Evolutionary conservation across 2,888 invertebrate genomes (phyloP).

Genomic region (Tinea pellionella): DNA sequence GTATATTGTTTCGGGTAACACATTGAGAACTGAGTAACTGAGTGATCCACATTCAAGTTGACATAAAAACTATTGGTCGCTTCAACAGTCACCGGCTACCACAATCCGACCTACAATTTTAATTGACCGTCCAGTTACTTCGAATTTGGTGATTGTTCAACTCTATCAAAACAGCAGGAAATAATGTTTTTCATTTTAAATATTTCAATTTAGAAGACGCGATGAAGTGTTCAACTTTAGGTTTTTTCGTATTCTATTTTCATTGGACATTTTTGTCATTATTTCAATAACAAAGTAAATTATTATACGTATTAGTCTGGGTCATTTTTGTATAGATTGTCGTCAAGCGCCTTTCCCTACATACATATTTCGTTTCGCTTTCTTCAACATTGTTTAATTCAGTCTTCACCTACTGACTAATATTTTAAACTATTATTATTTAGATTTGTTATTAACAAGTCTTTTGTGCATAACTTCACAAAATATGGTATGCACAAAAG

Average conservation of each 20-base stretch:
- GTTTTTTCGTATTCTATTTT: not conserved
- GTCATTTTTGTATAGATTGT: not conserved
- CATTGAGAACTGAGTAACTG: not conserved
- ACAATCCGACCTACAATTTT: slow-evolving; percentile 16
- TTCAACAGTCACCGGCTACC: slow-evolving; percentile 7
- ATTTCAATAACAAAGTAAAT: not conserved
- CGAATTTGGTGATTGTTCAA: slow-evolving; percentile 10
- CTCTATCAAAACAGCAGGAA: not conserved
- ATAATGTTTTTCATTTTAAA: not conserved
- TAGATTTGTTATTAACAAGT: not conserved
- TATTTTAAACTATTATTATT: not conserved
- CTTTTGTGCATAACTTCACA: not conserved
- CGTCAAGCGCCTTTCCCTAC: not conserved
- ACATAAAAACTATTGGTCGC: slow-evolving; percentile 8
- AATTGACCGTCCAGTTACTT: slow-evolving; percentile 14
- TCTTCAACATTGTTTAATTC: not conserved
- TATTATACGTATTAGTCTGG: not conserved
- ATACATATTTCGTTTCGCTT: not conserved
- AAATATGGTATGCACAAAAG: not conserved
- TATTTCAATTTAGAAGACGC: not conserved
- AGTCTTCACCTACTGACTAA: not conserved
- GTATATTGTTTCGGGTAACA: not conserved
- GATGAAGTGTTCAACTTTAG: not conserved
- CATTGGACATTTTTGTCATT: not conserved
- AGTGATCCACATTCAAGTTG: not conserved